Conservation (phyloP, 2,797 vertebrate species). For the Propithecus deckenii region DNA sequence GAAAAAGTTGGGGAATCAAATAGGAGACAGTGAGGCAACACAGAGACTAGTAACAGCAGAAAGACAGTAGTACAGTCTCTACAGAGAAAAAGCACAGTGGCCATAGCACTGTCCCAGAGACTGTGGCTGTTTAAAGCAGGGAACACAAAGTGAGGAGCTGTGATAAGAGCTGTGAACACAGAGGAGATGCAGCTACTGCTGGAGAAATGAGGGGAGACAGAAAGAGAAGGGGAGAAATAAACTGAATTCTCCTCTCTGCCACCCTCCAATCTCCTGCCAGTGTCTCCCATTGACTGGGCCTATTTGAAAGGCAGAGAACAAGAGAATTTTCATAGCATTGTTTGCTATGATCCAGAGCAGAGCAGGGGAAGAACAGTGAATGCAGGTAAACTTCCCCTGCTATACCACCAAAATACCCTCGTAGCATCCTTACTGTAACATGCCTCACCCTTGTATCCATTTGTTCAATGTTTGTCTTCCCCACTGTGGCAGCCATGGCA, state of each 20-base stretch:
- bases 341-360: neutral
- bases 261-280: neutral
- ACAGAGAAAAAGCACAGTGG: neutral
- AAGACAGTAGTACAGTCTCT: neutral
- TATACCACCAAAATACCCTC: neutral
- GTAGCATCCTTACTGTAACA: fast-evolving
- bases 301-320: neutral
- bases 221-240: neutral
- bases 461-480: too few relatives aligned
- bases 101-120: neutral
- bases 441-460: neutral
- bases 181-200: neutral
- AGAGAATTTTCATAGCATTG: neutral
- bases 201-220: neutral
- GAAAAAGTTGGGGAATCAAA: neutral
- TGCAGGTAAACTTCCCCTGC: neutral
- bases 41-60: neutral
- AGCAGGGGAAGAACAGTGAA: neutral
- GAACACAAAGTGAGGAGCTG: neutral
- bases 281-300: neutral
- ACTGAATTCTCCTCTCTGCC: neutral
- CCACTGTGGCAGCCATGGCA: neutral
- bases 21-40: neutral
- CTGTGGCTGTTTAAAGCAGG: neutral
- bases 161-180: neutral